Base-by-base conservation (phyloP, 2,888 invertebrate species). In the Lasiommata megera region DNA sequence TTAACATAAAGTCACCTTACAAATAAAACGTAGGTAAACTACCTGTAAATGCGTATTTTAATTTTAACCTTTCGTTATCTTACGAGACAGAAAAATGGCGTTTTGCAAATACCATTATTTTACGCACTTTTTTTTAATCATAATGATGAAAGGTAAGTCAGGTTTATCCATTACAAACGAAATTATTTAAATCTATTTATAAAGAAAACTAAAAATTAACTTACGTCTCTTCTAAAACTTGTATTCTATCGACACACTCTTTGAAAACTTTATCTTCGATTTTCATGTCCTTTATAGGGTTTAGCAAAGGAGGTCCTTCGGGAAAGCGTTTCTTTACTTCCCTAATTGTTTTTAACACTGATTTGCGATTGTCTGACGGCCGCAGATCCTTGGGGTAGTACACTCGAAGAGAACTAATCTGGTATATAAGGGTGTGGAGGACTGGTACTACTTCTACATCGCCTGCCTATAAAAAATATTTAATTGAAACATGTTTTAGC, bases 201-300 rank as follows among this genome's bases (percentile, higher is more conserved):
- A 6, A 1, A 31, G 3, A 6, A 28, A 44, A 43, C 8, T 44
- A 38, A 18, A 28, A 9, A 29, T 3, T 9, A 28, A 58, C 68
- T 75, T 69, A 92, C 92, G 94, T 93, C 74, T 95, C 94, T 80
- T 98, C 97, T 67, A 97, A 93, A 56, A 93, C 89, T 76, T 96
- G 94, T 65, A 98, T 97, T 74, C 95, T 95, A 64, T 94, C 93
- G 0, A 98, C 94, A 56, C 97, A 93, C 40, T 95, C 94, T 65
- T 94, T 92, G 71, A 99, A 97, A 8, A 94, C 93, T 0, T 93
- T 80, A 40, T 98, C 97, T 58, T 94, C 94, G 56, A 99, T 99
- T 74, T 96, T 95, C 99, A 99, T 99, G 74, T 99, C 99, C 56
- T 95, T 95, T 14, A 99, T 92, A 0, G 99, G 99, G 87, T 99